These are phyloP conservation scores for Macrophya annulata DNA, from an alignment of 2,888 invertebrate species.

Conservation along the genomic window DNA sequence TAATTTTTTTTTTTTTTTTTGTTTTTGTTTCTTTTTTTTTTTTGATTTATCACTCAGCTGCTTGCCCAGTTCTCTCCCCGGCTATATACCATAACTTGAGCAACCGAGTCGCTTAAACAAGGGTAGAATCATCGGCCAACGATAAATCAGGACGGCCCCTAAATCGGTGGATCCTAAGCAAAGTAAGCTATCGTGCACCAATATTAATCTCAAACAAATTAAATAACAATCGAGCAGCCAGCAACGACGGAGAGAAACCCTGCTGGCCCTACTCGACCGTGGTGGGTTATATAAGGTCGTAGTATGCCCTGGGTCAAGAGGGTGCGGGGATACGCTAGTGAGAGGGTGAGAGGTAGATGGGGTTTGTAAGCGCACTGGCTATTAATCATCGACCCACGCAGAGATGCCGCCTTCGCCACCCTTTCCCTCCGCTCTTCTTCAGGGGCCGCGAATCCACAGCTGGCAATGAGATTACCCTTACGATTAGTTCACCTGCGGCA, in stretches of 20 bases:
- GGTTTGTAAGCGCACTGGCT: slow-evolving; percentile 50
- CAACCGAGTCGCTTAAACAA: slow-evolving; percentile 40
- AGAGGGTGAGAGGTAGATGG: slow-evolving; percentile 48
- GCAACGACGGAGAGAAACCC: slow-evolving; percentile 34
- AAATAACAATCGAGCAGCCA: slow-evolving; percentile 49
- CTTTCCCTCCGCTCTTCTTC: slow-evolving; percentile 14
- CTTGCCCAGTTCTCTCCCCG: not conserved
- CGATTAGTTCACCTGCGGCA: slow-evolving; percentile 53
- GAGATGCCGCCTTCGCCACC: slow-evolving; percentile 50
- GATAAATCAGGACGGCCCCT: slow-evolving; percentile 41
- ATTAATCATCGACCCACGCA: slow-evolving; percentile 55
- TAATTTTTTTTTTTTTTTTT: slow-evolving; percentile 22
- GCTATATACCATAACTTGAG: not conserved
- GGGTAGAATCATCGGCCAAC: slow-evolving; percentile 47
- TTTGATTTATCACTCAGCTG: not conserved
- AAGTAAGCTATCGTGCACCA: slow-evolving; percentile 47
- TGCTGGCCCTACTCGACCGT: slow-evolving; percentile 15
- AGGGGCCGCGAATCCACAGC: slow-evolving; percentile 44
- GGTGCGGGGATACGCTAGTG: slow-evolving; percentile 21
- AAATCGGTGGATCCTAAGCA: slow-evolving; percentile 53
- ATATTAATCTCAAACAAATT: slow-evolving; percentile 54
- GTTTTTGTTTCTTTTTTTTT: no score
- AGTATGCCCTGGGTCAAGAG: slow-evolving; percentile 33
- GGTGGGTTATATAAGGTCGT: slow-evolving; percentile 45
- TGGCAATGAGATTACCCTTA: slow-evolving; percentile 54